These are phyloP conservation scores for Motacilla alba DNA, from an alignment of 2,113 vertebrate species.

Conservation along the genomic window DNA sequence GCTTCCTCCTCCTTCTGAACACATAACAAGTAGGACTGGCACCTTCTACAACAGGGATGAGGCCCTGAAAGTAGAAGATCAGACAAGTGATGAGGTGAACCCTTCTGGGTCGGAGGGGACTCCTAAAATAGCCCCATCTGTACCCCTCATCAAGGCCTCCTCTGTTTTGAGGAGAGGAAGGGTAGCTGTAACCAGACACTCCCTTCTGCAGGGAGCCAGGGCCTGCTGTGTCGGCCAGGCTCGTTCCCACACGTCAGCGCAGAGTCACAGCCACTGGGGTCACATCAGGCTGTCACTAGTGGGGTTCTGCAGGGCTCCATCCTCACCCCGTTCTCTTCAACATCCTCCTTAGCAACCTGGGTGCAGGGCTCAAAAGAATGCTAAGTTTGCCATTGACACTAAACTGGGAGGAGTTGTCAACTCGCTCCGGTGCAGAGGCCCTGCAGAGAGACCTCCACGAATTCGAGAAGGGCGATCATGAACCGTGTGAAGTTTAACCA, in stretches of 20 bases:
- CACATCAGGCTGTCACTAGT: not conserved
- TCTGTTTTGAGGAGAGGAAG: not conserved
- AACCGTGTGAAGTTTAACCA: not conserved
- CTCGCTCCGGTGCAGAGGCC: not conserved
- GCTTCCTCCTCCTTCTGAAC: not conserved
- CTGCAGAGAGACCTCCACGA: not conserved
- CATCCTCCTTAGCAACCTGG: too few relatives aligned
- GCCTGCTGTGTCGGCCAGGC: accelerated
- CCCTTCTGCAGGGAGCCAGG: not conserved
- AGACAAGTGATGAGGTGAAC: not conserved
- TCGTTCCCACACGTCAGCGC: accelerated
- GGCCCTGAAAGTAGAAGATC: not conserved
- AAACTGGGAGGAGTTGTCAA: not conserved
- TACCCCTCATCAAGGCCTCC: too few relatives aligned
- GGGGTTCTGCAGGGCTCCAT: not conserved
- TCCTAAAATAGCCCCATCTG: not conserved
- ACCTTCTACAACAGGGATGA: not conserved
- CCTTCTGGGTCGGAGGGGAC: not conserved
- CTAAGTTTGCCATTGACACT: not conserved
- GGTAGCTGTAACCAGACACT: not conserved
- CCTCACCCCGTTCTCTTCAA: not conserved
- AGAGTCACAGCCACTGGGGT: not conserved
- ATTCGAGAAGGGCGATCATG: too few relatives aligned
- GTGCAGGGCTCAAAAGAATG: not conserved
- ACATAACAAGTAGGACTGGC: not conserved